These are phyloP conservation scores for Ctenopoma multispine DNA, from an alignment of 2,797 vertebrate species.

Conservation along the genomic window DNA sequence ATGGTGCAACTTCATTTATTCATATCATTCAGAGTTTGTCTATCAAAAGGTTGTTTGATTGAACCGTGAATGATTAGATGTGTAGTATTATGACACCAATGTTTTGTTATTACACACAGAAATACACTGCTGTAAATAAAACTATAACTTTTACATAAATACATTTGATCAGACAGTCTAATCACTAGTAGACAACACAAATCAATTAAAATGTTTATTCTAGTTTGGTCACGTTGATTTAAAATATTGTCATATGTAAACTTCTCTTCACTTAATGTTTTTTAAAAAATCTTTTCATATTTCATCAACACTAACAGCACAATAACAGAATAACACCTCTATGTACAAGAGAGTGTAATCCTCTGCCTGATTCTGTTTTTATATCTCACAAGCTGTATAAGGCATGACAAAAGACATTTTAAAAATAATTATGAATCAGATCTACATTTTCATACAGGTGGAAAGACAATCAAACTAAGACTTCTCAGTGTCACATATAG, in stretches of 20 bases:
- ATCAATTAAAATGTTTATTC: constrained; percentile 79
- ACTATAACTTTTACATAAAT: constrained; percentile 12
- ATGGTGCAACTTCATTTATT: neutral
- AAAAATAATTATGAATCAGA: constrained; percentile 49
- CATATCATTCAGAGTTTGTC: neutral
- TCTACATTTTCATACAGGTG: constrained; percentile 33
- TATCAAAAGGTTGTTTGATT: neutral
- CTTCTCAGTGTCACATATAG: constrained; percentile 23
- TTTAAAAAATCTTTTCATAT: constrained; percentile 51
- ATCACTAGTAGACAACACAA: constrained; percentile 39
- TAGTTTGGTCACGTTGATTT: constrained; percentile 52
- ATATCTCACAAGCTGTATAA: constrained; percentile 31
- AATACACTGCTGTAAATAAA: neutral
- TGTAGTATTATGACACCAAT: neutral
- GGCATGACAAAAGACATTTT: constrained; percentile 45
- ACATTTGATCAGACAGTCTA: constrained; percentile 12
- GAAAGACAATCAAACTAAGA: constrained; percentile 26
- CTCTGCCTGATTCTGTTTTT: constrained; percentile 25
- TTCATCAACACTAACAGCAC: constrained; percentile 22
- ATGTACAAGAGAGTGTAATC: constrained; percentile 35
- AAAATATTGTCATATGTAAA: constrained; percentile 65
- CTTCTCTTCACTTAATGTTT: constrained; percentile 47
- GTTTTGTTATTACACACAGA: neutral
- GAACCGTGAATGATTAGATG: neutral
- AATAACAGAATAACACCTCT: constrained; percentile 32